Percentiles rank a stretch among this genome's conserved stretches.
Conservation (phyloP, 2,888 invertebrate genomes). For the Lamellibrachia columna region DNA sequence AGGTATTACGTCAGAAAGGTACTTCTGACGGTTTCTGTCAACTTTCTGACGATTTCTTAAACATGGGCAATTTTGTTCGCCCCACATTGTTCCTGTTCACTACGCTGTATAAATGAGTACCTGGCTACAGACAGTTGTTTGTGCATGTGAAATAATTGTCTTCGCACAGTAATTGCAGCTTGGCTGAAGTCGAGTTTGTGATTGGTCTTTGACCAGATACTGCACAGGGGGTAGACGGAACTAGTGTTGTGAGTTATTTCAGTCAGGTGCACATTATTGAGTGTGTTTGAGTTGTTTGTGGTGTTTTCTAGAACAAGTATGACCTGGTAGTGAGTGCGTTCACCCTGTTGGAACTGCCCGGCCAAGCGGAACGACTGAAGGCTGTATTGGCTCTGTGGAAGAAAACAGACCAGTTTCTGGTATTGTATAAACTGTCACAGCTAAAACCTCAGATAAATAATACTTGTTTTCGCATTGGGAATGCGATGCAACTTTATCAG, state of each 20-base stretch:
- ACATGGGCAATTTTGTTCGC: no score
- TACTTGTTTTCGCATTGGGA: not conserved
- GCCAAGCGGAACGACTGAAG: slow-evolving; percentile 74
- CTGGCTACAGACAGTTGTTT: no score
- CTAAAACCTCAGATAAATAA: not conserved
- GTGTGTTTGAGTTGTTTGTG: not conserved
- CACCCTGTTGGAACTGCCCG: slow-evolving; percentile 82
- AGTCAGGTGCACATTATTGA: not conserved
- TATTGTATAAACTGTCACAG: not conserved
- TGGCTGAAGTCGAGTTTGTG: no score
- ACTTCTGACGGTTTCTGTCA: no score
- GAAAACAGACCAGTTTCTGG: slow-evolving; percentile 72
- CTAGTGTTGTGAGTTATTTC: not conserved
- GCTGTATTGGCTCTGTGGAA: slow-evolving; percentile 83
- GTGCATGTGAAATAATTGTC: no score
- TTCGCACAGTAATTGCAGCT: no score
- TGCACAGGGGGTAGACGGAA: not conserved
- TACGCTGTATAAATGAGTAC: no score
- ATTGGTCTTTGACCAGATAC: not conserved
- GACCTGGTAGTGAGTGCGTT: slow-evolving; percentile 85
- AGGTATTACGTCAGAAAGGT: no score
- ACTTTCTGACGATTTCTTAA: no score
- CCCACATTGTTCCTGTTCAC: no score
- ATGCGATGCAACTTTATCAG: not conserved
- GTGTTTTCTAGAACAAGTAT: slow-evolving; percentile 67